These are phyloP conservation scores for Luidia sarsii DNA, from an alignment of 53 echinoderm and acorn worm genomes.

Conservation along the genomic window DNA sequence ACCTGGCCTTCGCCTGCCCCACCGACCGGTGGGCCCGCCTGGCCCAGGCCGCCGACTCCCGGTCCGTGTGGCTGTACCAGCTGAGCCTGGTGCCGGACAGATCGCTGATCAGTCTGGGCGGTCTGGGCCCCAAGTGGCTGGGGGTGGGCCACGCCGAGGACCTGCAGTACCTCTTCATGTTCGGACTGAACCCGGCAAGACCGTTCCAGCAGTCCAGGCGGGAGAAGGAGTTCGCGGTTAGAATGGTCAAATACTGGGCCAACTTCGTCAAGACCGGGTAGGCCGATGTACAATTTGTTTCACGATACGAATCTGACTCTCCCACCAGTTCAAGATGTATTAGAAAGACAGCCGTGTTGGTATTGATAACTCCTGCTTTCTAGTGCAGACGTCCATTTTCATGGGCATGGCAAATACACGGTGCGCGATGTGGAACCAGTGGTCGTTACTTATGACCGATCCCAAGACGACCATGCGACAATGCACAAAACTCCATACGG, in stretches of 20 bases:
- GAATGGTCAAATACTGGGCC: conserved; percentile 70
- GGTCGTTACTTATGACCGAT: no score
- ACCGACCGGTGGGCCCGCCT: conserved; percentile 48
- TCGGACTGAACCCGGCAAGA: conserved; percentile 43
- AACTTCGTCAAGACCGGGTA: conserved; percentile 57
- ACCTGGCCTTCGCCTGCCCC: conserved; percentile 72
- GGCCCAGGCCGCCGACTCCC: conserved; percentile 13
- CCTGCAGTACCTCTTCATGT: conserved; percentile 59
- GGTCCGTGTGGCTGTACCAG: conserved; percentile 63
- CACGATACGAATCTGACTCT: no score
- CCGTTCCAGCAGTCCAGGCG: conserved; percentile 2
- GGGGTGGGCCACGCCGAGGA: conserved; percentile 78
- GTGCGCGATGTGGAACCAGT: no score
- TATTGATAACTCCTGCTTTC: no score
- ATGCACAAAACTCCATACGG: no score
- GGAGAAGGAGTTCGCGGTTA: conserved; percentile 42
- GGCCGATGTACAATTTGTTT: not conserved
- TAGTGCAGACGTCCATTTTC: no score
- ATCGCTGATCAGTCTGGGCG: conserved; percentile 27
- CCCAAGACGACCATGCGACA: no score
- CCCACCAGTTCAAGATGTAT: no score
- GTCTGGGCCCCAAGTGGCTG: conserved; percentile 60
- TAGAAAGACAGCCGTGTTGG: no score
- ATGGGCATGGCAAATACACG: no score
- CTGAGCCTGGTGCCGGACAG: conserved; percentile 67